These are phyloP conservation scores for Tenthredo mesomela DNA, from an alignment of 2,888 invertebrate genomes.

Conservation along the genomic window DNA sequence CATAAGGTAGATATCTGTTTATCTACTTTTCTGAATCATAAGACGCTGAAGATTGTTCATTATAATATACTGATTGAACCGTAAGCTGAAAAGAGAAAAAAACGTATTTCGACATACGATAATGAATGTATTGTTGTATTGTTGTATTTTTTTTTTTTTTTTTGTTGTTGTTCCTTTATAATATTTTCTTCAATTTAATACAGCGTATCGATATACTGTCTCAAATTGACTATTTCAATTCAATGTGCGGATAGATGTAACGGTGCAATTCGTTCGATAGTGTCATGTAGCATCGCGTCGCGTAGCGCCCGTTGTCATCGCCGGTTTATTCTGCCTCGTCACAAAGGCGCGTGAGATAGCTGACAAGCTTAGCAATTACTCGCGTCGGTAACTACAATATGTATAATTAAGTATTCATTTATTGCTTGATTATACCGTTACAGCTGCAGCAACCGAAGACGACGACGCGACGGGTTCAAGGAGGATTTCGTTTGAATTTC, in stretches of 20 bases:
- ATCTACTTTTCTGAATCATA: neutral
- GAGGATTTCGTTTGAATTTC: conserved; percentile 19
- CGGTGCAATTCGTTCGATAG: conserved; percentile 29
- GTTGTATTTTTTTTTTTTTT: neutral
- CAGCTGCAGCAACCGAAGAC: neutral
- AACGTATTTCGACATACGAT: neutral
- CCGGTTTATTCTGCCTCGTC: neutral
- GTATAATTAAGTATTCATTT: conserved; percentile 31
- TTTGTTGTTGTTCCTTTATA: neutral
- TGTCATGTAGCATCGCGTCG: neutral
- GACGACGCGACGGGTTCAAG: too few relatives aligned
- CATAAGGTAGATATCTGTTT: neutral
- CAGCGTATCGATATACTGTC: neutral
- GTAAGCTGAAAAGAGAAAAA: neutral
- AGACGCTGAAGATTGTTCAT: neutral
- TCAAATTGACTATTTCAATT: neutral
- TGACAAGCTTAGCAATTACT: conserved; percentile 27
- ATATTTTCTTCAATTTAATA: neutral
- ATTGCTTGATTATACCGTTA: conserved; percentile 36
- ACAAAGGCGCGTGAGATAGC: conserved; percentile 23
- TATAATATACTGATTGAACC: neutral
- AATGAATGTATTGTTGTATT: neutral
- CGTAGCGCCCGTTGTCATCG: neutral
- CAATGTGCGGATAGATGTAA: neutral
- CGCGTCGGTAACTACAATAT: conserved; percentile 4